Evolutionary conservation across 2,113 vertebrate genomes (phyloP).

Genomic region (Lipotes vexillifer): DNA sequence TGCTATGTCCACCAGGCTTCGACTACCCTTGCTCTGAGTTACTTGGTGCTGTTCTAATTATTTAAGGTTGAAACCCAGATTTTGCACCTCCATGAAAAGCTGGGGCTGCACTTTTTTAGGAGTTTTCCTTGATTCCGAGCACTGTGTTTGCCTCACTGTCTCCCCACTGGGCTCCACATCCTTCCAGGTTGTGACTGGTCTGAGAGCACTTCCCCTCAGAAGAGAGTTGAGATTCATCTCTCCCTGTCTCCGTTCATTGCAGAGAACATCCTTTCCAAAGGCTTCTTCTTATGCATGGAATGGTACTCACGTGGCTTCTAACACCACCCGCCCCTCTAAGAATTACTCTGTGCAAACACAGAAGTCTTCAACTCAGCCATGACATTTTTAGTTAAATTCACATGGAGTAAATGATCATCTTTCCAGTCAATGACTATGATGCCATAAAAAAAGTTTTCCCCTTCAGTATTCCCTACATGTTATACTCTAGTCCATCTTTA

Average conservation of each 20-base stretch:
- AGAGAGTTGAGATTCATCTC: rapidly evolving
- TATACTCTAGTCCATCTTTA: background rate
- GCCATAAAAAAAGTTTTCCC: too few species aligned
- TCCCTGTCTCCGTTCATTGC: background rate
- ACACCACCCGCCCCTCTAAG: rapidly evolving
- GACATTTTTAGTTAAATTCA: too few species aligned
- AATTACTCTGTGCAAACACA: background rate
- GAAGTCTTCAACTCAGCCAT: rapidly evolving
- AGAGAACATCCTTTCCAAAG: background rate
- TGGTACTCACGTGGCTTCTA: rapidly evolving
- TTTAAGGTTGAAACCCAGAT: too few species aligned
- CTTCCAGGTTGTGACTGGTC: background rate
- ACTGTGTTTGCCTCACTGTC: rapidly evolving
- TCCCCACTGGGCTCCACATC: rapidly evolving
- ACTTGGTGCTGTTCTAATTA: background rate
- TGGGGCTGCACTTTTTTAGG: rapidly evolving
- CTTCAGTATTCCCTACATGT: background rate
- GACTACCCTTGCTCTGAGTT: too few species aligned
- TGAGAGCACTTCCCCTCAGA: too few species aligned
- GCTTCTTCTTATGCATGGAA: background rate
- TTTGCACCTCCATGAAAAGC: too few species aligned
- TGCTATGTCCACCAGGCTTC: too few species aligned
- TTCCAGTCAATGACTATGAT: background rate
- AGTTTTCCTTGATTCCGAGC: background rate
- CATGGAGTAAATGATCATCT: background rate